Percentiles rank a stretch among this genome's conserved stretches.
Conservation (phyloP, 53 echinoderm and acorn worm genomes). For the Pentamera pediparva region DNA sequence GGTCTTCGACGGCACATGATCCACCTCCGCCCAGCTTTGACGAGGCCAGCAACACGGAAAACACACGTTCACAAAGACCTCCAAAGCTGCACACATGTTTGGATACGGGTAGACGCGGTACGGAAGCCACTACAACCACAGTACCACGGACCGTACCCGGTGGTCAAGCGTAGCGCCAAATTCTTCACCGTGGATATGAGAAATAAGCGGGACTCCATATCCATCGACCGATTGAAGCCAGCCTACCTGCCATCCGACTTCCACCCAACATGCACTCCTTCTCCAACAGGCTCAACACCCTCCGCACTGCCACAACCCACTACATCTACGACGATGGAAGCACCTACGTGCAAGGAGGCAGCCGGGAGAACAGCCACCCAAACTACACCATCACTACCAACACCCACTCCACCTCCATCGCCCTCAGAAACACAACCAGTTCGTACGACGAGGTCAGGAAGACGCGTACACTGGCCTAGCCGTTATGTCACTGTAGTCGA, state of each 20-base stretch:
- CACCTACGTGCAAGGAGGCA: not conserved
- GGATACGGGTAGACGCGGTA: conserved; percentile 42
- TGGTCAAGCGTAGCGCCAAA: conserved; percentile 33
- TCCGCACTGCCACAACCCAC: no score
- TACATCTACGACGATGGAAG: no score
- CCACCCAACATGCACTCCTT: not conserved
- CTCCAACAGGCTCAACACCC: not conserved
- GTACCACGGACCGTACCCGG: conserved; percentile 47
- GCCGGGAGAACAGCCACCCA: not conserved
- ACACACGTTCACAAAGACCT: conserved; percentile 32
- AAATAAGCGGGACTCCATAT: conserved; percentile 8
- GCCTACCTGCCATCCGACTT: conserved; percentile 17
- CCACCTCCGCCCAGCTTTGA: conserved; percentile 11
- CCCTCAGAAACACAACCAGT: no score
- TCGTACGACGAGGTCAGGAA: no score
- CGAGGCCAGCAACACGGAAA: conserved; percentile 4
- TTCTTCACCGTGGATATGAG: conserved; percentile 33
- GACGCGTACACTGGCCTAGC: no score
- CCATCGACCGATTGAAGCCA: conserved; percentile 38
- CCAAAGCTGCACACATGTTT: conserved; percentile 44
- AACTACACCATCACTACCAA: not conserved
- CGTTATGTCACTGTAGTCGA: no score
- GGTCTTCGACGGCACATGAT: conserved; percentile 40
- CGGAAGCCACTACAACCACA: conserved; percentile 49
- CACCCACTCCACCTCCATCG: not conserved